Evolutionary conservation across 2,888 invertebrate genomes (phyloP), one percentile per base, ranked within the genome.

Genomic region (Octonoba sinensis): DNA sequence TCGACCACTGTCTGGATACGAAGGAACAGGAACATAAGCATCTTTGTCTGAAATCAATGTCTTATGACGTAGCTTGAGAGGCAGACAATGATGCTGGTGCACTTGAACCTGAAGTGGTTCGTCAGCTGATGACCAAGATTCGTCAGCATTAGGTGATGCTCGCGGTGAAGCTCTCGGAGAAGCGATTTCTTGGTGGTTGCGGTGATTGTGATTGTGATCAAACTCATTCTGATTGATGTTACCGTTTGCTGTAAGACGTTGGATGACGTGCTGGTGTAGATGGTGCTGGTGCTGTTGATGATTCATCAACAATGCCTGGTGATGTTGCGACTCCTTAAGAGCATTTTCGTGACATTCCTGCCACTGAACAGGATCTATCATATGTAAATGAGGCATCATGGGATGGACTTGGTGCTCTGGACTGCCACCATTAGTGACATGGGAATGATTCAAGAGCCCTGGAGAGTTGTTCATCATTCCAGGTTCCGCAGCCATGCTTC

Each of bases 11-110:
- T 87, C 87, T 83, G 67, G 85, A 76, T 93, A 95, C 95, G 0
- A 94, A 93, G 3, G 94, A 94, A 18, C 94, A 82, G 92, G 92
- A 22, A 84, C 86, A n/a, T 88, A 87, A 13, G 86, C 66, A 88
- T 96, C 96, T 88, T 95, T 95, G 88, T 96, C 96, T 13, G 95
- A 95, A 83, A 96, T 91, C 87, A 95, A 94, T 51, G 94, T 94
- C 89, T 96, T 96, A 91, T 96, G 96, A 87, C 96, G 93, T 85
- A 96, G 91, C 88, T 96, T 96, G 86, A 95, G 92, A 2, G 96
- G 96, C 88, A 96, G 91, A 86, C 94, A 93, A 88, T 75, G 54
- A 18, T 76, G 71, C 0, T 76, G 71, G n/a, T 57, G 22, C 13
- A 67, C 47, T 11, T 47, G 64, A 16, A 89, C 94, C 93, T 49